Base-by-base conservation (phyloP, 35 echinoderm and acorn worm species). In the Stichopus chloronotus region DNA sequence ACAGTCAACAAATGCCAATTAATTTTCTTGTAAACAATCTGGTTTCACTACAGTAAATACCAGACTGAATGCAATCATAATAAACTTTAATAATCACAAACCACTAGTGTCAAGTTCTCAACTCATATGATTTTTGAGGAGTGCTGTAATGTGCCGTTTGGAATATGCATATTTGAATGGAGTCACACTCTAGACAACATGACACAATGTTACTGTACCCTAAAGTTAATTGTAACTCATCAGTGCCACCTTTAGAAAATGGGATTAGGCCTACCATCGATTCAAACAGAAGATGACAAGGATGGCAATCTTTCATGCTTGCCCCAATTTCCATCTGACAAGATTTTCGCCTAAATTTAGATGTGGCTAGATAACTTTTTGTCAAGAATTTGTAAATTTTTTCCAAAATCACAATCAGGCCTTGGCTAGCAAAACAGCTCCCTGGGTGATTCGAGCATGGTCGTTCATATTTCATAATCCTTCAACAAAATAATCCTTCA, bases 391-490 rank as follows among this genome's bases (percentile, higher is more conserved):
- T 43, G 30, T 43, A 43, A 43, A 0, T 43, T 43, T 43, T 43
- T 43, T 43, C 3, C 30, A 43, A 43, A 43, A 43, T 43, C 30
- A 43, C 30, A 3, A 43, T 43, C 30, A 43, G 30, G 30, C 30
- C 30, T 43, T 0, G 30, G 30, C 30, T 43, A 43, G 30, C 30
- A 43, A 43, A 43, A 43, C 65, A 71, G 11, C 65, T 71, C 11
- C 11, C 65, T 71, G n/a, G n/a, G 11, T 71, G n/a, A 71, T n/a
- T 71, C 65, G 4, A 71, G 65, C 11, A 71, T 71, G 65, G 65
- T 71, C 65, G 65, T 71, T 71, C 65, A 71, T 71, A 71, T 71
- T 71, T 71, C 65, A 71, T 71, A 71, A 71, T 71, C 65, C 65
- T 71, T 71, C 65, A 71, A 2, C 65, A 71, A 71, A 71, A 71